Base-by-base conservation (phyloP, 1,140 invertebrate genomes). In the Mamestra configurata region DNA sequence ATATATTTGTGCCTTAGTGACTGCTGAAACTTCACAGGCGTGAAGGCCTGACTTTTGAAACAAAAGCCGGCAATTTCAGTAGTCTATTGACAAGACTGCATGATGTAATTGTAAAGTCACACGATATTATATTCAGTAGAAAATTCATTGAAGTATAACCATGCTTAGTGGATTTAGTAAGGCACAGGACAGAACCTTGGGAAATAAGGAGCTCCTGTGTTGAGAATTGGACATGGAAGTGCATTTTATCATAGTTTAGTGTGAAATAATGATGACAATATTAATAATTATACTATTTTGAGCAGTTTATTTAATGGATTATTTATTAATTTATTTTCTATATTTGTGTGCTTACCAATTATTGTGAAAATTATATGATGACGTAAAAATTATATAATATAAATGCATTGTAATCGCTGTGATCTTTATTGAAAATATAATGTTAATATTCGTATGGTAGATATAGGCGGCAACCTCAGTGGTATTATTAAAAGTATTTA, bases 401-500 rank as follows among this genome's bases (percentile, higher is more conserved):
- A 68, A 68, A 68, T 68, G 46, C 68, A 53, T 51, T 71, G 46
- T 31, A 51, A 51, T 71, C 24, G 68, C 68, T 71, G 43, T 71
- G 68, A 71, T 71, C 68, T 53, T 51, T 51, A 57, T 72, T 31
- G 13, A 55, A 57, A 73, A 73, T 76, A 57, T 64, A 64, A 18
- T 75, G 53, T 24, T 43, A 76, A 27, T 76, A 57, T 61, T 61
- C 40, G 20, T 61, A 49, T 46, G 35, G 10, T 43, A 43, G 57
- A 31, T 43, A 31, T 43, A 46, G 22, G 22, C 35, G 73, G 4
- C 15, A 31, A 7, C 22, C 40, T 57, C 73, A 64, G 73, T 76
- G 73, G 73, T 49, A 76, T 64, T 53, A 31, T 51, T 61, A 76
- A 46, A 64, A 64, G 18, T 64, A 75, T 64, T 76, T 49, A 76